These are phyloP conservation scores for Danionella cerebrum DNA, from an alignment of 2,113 vertebrate genomes.

Conservation along the genomic window DNA sequence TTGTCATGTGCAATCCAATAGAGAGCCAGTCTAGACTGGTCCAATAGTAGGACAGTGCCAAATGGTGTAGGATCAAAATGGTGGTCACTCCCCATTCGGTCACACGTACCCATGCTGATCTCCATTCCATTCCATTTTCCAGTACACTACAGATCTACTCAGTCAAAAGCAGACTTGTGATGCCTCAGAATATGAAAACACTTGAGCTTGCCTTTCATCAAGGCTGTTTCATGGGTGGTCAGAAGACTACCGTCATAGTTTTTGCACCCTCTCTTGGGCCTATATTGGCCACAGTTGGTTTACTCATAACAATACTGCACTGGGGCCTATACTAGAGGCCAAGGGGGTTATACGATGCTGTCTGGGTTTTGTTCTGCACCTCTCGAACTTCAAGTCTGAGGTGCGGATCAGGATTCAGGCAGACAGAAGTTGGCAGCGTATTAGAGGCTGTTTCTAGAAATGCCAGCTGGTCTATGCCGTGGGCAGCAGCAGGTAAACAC, in stretches of 20 bases:
- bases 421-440: conserved; percentile 43
- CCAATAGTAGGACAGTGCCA: no score
- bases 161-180: no score
- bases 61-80: no score
- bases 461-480: conserved; percentile 58
- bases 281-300: conserved; percentile 15
- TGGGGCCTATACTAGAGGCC: conserved; percentile 38
- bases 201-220: conserved; percentile 25
- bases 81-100: no score
- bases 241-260: conserved; percentile 35
- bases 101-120: no score
- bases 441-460: conserved; percentile 37
- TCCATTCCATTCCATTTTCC: no score
- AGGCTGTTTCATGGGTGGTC: conserved; percentile 37
- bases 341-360: conserved; percentile 27
- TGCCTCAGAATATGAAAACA: no score
- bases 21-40: no score
- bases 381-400: conserved; percentile 34
- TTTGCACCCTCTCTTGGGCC: conserved; percentile 22
- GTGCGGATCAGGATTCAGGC: conserved; percentile 47
- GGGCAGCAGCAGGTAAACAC: conserved; percentile 59
- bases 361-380: conserved; percentile 38
- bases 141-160: no score
- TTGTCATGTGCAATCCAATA: no score
- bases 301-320: conserved; percentile 37